Evolutionary conservation across 2,888 invertebrate genomes (phyloP).

Genomic region (Acronicta alni): DNA sequence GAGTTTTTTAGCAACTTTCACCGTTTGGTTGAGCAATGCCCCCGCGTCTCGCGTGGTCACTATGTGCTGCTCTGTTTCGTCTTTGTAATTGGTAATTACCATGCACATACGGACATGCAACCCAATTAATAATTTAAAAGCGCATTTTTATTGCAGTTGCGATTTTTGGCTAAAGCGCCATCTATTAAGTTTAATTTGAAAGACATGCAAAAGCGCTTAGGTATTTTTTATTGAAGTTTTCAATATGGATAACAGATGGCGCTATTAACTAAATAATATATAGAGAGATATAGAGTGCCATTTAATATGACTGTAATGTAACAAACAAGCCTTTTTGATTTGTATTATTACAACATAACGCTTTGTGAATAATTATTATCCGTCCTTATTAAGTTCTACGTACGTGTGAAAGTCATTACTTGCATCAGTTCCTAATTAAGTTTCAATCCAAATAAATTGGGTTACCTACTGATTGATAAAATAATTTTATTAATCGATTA

Average conservation of each 20-base stretch:
- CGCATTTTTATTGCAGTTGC: slow-evolving; percentile 4
- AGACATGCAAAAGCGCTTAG: background rate
- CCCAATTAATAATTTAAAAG: slow-evolving; percentile 32
- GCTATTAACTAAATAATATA: no score
- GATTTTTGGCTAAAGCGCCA: slow-evolving; percentile 29
- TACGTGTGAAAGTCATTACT: background rate
- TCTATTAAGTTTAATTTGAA: slow-evolving; percentile 11
- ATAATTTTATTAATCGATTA: no score
- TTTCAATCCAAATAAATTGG: no score
- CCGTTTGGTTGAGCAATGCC: slow-evolving; percentile 60
- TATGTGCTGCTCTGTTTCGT: slow-evolving; percentile 60
- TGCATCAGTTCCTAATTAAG: background rate
- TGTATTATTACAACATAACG: background rate
- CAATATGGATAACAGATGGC: slow-evolving; percentile 12
- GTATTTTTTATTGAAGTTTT: background rate
- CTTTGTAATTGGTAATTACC: slow-evolving; percentile 53
- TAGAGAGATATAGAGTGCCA: no score
- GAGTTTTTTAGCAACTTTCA: slow-evolving; percentile 73
- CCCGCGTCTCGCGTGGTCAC: slow-evolving; percentile 55
- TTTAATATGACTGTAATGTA: background rate
- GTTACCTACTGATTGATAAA: no score
- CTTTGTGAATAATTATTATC: no score
- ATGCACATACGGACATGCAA: slow-evolving; percentile 59
- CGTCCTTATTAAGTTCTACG: background rate
- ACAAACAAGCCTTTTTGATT: background rate